Evolutionary conservation across 2,888 invertebrate genomes (phyloP).

Genomic region (Macroteleia sp.): DNA sequence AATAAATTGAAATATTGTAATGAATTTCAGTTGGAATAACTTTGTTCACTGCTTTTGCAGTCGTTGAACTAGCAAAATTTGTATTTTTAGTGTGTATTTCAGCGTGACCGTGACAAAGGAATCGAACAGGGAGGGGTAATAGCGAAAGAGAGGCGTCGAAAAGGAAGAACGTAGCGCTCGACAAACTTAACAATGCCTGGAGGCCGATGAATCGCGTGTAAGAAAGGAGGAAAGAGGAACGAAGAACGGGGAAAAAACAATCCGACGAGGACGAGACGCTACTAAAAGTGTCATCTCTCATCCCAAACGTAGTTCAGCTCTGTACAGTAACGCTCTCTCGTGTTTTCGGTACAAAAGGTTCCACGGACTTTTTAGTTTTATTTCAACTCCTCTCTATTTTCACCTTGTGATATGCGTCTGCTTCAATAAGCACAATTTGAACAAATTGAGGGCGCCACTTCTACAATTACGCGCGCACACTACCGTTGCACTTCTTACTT

Average conservation of each 20-base stretch:
- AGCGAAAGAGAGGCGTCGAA: conserved; percentile 58
- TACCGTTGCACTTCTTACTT: no score
- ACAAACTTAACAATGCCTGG: conserved; percentile 76
- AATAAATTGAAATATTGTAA: no score
- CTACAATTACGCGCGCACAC: conserved; percentile 30
- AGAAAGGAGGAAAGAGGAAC: conserved; percentile 57
- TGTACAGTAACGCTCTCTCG: conserved; percentile 34
- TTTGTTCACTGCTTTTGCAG: not conserved
- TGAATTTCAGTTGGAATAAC: conserved; percentile 21
- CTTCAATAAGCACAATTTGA: conserved; percentile 46
- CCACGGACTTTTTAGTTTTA: conserved; percentile 43
- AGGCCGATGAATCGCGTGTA: conserved; percentile 69
- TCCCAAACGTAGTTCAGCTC: conserved; percentile 47
- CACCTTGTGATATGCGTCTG: conserved; percentile 32
- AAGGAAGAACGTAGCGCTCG: conserved; percentile 49
- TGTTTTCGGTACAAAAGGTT: conserved; percentile 55
- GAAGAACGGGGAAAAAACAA: conserved; percentile 37
- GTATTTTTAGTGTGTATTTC: conserved; percentile 65
- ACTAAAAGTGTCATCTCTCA: conserved; percentile 76
- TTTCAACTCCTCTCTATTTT: conserved; percentile 48
- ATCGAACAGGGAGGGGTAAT: conserved; percentile 26
- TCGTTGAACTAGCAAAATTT: conserved; percentile 51
- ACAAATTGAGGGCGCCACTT: conserved; percentile 43
- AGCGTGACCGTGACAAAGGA: conserved; percentile 68
- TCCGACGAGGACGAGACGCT: conserved; percentile 63